Base-by-base conservation (phyloP, 2,888 invertebrate species). In the Lycocerus yunnanus region DNA sequence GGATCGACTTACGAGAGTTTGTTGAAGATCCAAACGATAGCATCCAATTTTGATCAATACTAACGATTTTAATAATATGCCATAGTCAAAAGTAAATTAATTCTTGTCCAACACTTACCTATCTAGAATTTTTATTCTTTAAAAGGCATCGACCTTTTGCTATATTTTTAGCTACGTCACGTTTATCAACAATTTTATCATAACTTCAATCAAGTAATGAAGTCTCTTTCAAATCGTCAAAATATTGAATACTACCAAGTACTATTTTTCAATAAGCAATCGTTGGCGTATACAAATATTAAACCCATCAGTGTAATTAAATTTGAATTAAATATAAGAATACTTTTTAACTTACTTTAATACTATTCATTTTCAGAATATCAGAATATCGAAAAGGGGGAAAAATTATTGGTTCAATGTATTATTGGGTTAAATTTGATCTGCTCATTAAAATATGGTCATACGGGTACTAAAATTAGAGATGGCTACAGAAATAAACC, bases 401-500 rank as follows among this genome's bases (percentile, higher is more conserved):
- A n/a, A 27, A 27, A 27, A 8, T 43, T 43, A 43, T 43, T n/a
- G n/a, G 43, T 43, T 43, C 43, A 43, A 43, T 43, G 43, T 43
- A 43, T 43, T 43, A 43, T 43, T n/a, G 43, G 43, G 43, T n/a
- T 43, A 43, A 43, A 43, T 43, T 43, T 43, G 43, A 43, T 43
- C n/a, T 43, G 43, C 43, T 43, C 43, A 43, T 43, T 43, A 43
- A 43, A 43, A 75, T 75, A 58, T 68, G 70, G 72, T 58, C 67
- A 75, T 75, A 59, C 67, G 70, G 75, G 72, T 65, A 18, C 72
- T 69, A 27, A 75, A 72, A 75, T 75, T 75, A 75, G 58, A 66
- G 61, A 20, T 58, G 74, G 66, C 68, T 69, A 72, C 72, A 69
- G 66, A 63, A 71, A 75, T 66, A 72, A 72, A 69, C 75, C 75